These are phyloP conservation scores for Crypturellus tataupa DNA, from an alignment of 2,797 vertebrate genomes.

Conservation along the genomic window DNA sequence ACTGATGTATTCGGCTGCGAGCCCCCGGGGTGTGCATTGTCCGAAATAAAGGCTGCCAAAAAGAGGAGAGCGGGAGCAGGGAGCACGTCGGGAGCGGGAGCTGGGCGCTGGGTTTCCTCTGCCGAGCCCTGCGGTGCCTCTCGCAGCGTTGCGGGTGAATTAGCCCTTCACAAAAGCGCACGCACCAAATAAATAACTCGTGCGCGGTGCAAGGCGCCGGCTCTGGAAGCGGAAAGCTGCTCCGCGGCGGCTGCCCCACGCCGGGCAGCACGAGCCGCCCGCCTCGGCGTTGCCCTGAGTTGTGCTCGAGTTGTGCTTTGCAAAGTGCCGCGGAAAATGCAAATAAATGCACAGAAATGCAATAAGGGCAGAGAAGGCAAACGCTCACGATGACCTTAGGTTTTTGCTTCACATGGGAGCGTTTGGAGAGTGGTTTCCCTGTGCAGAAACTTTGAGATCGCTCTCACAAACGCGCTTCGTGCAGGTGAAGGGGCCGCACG, in stretches of 20 bases:
- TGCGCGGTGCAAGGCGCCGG: slow-evolving; percentile 2
- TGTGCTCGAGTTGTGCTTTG: slow-evolving; percentile 5
- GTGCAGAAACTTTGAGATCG: neutral
- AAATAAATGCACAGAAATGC: neutral
- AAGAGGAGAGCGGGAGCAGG: neutral
- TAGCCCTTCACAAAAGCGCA: slow-evolving; percentile 31
- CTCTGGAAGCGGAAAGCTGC: slow-evolving; percentile 32
- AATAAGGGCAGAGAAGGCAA: neutral
- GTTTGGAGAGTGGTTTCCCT: neutral
- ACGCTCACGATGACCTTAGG: neutral
- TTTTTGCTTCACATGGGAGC: neutral
- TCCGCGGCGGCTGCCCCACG: slow-evolving; percentile 18
- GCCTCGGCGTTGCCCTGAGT: slow-evolving; percentile 16
- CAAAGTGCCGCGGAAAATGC: neutral
- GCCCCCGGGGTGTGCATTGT: slow-evolving; percentile 66
- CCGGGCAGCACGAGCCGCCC: slow-evolving; percentile 21
- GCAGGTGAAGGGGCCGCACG: neutral
- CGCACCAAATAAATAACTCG: neutral
- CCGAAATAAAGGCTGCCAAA: slow-evolving; percentile 72
- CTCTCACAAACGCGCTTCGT: neutral
- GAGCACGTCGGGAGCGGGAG: neutral
- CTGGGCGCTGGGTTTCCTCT: neutral
- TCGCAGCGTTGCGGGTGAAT: slow-evolving; percentile 38
- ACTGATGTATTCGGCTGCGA: slow-evolving; percentile 60
- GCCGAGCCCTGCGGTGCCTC: slow-evolving; percentile 1